Evolutionary conservation across 2,888 invertebrate species (phyloP).

Genomic region (Thera britannica): DNA sequence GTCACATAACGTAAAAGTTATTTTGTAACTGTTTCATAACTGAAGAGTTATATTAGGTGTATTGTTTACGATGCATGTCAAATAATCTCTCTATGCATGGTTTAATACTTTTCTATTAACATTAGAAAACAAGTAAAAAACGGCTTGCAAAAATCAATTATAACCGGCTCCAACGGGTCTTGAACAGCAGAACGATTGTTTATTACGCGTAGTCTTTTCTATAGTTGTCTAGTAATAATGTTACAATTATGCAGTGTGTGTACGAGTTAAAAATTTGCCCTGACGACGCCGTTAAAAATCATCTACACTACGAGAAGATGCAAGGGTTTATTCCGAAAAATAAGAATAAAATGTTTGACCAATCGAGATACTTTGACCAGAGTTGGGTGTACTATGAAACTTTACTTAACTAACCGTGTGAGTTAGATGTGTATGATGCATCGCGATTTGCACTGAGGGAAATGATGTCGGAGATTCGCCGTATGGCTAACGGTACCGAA

Average conservation of each 20-base stretch:
- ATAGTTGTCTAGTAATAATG: constrained; percentile 22
- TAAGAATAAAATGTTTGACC: too few species aligned
- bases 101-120: not conserved
- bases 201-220: constrained; percentile 18
- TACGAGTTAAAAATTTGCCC: too few species aligned
- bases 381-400: not conserved
- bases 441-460: constrained; percentile 60
- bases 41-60: too few species aligned
- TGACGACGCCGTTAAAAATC: too few species aligned
- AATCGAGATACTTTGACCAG: not conserved
- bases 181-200: constrained; percentile 23
- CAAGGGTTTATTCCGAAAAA: too few species aligned
- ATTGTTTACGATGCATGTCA: too few species aligned
- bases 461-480: constrained; percentile 63
- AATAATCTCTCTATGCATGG: too few species aligned
- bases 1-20: too few species aligned
- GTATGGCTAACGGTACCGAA: constrained; percentile 69
- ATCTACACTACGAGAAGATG: too few species aligned
- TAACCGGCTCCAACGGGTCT: constrained; percentile 27
- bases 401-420: constrained; percentile 1
- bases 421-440: constrained; percentile 57
- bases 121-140: constrained; percentile 29
- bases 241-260: too few species aligned
- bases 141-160: constrained; percentile 35
- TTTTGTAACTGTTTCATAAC: too few species aligned